Conservation (phyloP, 2,888 invertebrate genomes). For the Oscheius sp. region DNA sequence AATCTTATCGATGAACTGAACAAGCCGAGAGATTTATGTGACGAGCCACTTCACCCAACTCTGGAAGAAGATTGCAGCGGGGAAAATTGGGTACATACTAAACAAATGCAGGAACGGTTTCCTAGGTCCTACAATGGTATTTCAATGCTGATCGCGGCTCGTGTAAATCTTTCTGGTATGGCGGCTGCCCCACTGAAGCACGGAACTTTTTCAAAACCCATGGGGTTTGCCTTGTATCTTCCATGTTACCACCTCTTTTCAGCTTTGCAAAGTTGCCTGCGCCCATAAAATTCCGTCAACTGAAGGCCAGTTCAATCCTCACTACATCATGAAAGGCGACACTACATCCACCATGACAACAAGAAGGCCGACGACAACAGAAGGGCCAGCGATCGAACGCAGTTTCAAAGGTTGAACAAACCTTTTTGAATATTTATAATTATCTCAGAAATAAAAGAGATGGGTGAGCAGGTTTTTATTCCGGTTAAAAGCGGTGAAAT, state of each 20-base stretch:
- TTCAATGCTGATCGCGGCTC: slow-evolving; percentile 50
- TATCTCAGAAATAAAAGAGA: not conserved
- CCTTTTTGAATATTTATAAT: not conserved
- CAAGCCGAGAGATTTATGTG: slow-evolving; percentile 51
- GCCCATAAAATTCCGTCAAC: slow-evolving; percentile 30
- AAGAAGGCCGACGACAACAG: not conserved
- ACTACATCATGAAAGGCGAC: slow-evolving; percentile 1
- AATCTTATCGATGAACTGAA: slow-evolving; percentile 27
- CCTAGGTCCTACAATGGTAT: slow-evolving; percentile 47
- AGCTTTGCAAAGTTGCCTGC: slow-evolving; percentile 39
- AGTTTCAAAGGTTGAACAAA: not conserved
- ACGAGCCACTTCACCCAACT: slow-evolving; percentile 53
- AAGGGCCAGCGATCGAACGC: slow-evolving; percentile 22
- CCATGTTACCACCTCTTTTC: no score
- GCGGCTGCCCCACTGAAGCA: slow-evolving; percentile 60
- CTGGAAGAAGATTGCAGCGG: slow-evolving; percentile 60
- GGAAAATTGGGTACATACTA: slow-evolving; percentile 57
- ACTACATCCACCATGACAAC: slow-evolving; percentile 29
- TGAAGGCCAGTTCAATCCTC: slow-evolving; percentile 12
- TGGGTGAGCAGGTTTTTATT: not conserved
- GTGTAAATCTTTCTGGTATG: slow-evolving; percentile 70
- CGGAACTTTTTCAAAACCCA: slow-evolving; percentile 55
- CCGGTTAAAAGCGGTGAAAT: slow-evolving; percentile 17
- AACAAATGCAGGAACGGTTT: not conserved
- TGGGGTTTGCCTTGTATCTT: slow-evolving; percentile 39